These are phyloP conservation scores for Motacilla tschutschensis DNA, from an alignment of 2,113 vertebrate genomes.

Conservation along the genomic window DNA sequence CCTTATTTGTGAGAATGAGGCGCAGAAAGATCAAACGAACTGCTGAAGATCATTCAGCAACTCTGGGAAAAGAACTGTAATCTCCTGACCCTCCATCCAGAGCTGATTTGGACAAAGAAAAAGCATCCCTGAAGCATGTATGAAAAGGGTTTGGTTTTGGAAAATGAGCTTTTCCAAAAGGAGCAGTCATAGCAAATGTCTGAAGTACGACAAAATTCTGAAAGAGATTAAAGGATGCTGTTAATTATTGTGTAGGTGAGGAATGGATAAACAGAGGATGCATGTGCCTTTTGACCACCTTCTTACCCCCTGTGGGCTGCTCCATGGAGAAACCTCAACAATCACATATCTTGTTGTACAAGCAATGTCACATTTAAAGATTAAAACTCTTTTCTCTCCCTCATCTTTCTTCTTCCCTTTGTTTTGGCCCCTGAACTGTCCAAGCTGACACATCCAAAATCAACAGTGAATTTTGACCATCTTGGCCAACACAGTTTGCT, in stretches of 20 bases:
- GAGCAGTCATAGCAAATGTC: fast-evolving
- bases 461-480: neutral
- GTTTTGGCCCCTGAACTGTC: neutral
- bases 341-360: fast-evolving
- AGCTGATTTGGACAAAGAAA: neutral
- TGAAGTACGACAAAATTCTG: neutral
- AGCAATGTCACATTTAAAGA: neutral
- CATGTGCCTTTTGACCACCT: neutral
- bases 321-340: neutral
- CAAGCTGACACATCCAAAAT: neutral
- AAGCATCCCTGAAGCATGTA: neutral
- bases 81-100: neutral
- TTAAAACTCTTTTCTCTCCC: neutral
- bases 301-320: neutral
- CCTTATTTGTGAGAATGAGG: conserved; percentile 26
- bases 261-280: neutral
- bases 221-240: neutral
- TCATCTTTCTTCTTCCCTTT: neutral
- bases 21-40: conserved; percentile 9
- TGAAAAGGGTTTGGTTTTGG: neutral
- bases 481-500: neutral
- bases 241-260: neutral
- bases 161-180: neutral
- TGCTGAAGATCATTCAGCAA: conserved; percentile 24
- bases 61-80: neutral